Base-by-base conservation (phyloP, 2,113 vertebrate genomes). In the Hydrochoerus hydrochaeris region DNA sequence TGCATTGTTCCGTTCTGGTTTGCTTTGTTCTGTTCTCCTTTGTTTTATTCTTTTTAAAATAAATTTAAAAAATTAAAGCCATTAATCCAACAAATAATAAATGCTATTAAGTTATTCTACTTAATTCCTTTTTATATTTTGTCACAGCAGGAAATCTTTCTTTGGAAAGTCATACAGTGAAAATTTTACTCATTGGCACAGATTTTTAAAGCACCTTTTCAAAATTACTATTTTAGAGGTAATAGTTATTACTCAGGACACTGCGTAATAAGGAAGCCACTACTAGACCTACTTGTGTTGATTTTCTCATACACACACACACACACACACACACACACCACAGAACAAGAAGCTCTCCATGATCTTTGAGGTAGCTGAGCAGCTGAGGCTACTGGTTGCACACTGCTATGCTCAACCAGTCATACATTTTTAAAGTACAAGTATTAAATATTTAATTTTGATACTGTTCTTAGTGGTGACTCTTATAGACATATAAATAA, bases 391-490 rank as follows among this genome's bases (percentile, higher is more conserved):
- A 35, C 28, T 75, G 11, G 38, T 49, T 60, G 17, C 1, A 35
- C 38, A 44, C 6, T 38, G 20, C n/a, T 32, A 17, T 52, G 10
- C 46, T 30, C 3, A 46, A 12, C 6, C 54, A 46, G 28, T 12
- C n/a, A 65, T 78, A 49, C 54, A 54, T 77, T 85, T 52, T 88
- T 81, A 46, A 87, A 89, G 71, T 62, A 5, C 44, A 80, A n/a
- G 28, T 54, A 69, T 80, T 69, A 85, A 41, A 95, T 80, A 62
- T 80, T 85, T 93, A 80, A 93, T 85, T 69, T 85, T 85, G n/a
- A 80, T 10, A 44, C 7, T 54, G n/a, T 86, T 17, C 32, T 60
- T 88, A 77, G 69, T 46, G 78, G n/a, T 2, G 11, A 58, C 17
- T 14, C 9, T 54, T 85, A 85, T 13, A 84, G 41, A 78, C 49